Base-by-base conservation (phyloP, 2,888 invertebrate species). In the Drosophila antonietae region DNA sequence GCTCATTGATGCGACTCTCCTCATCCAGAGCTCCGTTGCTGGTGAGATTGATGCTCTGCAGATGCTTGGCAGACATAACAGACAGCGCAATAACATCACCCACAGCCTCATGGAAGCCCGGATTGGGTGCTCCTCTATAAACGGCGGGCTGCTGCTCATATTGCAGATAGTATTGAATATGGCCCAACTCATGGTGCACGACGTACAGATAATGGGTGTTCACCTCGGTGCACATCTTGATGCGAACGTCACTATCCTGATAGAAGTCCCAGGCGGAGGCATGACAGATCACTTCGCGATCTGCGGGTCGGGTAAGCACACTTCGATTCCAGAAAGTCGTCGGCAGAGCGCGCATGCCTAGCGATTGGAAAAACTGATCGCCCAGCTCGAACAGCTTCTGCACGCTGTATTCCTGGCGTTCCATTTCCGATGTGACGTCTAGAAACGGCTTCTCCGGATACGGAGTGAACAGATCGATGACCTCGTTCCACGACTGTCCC, bases 181-280 rank as follows among this genome's bases (percentile, higher is more conserved):
- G 95, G 2, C 95, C 95, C 94, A 95, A 94, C 89, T 95, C 95
- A 86, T 95, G 95, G 71, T 95, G 95, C 9, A 95, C 94, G 8
- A 93, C 94, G 83, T 93, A 94, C 69, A 95, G 92, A 75, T 94
- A 93, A 75, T 94, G 93, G 78, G 93, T 93, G 77, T 93, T 93
- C 68, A 95, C 92, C 80, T 93, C 90, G 20, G 95, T 94, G 90
- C 95, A 95, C 94, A 95, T 95, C 93, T 95, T 95, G 90, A 95
- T 94, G 91, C 94, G 95, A 88, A 97, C 97, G 91, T 98, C 97
- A 90, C 96, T 94, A 37, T 95, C 95, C 87, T 97, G 95, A 81
- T 94, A 97, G 80, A 98, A 96, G 93, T 98, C 97, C 96, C 97
- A 97, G 39, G 97, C 97, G 0, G 97, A 96, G 0, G 97, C 97